phyloP scores from a whole-genome alignment of 2,797 vertebrate species.

The Pithecia hirsuta region DNA sequence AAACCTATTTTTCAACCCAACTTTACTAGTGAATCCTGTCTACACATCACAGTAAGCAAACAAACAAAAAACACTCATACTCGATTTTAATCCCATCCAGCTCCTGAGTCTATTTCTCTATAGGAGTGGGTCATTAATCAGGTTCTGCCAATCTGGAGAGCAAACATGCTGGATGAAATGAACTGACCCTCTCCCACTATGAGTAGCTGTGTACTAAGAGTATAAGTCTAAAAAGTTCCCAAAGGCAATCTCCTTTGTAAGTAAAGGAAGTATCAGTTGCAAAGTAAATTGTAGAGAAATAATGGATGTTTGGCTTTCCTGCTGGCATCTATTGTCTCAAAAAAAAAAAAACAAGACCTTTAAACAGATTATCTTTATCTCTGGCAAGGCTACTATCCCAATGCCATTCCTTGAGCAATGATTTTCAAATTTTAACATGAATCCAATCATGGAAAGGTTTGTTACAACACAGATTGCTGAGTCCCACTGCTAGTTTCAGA shows the following conservation, averaged over 20 bases:
- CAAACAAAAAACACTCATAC: not conserved
- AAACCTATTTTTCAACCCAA: not conserved
- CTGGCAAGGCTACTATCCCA: not conserved
- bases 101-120: not conserved
- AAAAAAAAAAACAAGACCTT: not conserved
- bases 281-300: constrained; percentile 35
- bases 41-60: not conserved
- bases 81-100: not conserved
- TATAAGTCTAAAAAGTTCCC: not conserved
- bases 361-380: not conserved
- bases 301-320: not conserved
- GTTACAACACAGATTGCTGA: not conserved
- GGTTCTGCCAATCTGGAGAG: not conserved
- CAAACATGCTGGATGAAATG: not conserved
- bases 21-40: not conserved
- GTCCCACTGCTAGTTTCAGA: not conserved
- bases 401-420: not conserved
- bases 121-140: not conserved
- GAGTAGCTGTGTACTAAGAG: not conserved
- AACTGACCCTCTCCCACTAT: not conserved
- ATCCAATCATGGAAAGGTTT: not conserved
- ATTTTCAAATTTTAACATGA: not conserved
- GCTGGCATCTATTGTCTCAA: not conserved
- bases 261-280: not conserved
- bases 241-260: not conserved